Evolutionary conservation across 2,113 vertebrate genomes (phyloP).

Genomic region (Mugil cephalus): DNA sequence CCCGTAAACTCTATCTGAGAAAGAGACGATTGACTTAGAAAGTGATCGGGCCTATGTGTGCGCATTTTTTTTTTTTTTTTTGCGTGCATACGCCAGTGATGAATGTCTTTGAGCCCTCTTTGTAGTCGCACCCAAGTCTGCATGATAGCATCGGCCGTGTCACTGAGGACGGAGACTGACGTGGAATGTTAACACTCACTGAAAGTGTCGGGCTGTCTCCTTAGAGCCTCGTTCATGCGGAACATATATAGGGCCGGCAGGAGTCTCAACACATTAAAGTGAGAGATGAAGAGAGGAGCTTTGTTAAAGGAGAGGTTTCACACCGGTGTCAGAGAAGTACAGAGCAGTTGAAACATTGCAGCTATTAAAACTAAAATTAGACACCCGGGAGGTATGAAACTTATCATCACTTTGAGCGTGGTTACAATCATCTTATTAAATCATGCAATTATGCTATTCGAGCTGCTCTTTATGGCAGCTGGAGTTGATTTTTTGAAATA

Average conservation of each 20-base stretch:
- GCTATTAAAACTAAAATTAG: constrained; percentile 46
- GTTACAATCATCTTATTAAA: constrained; percentile 56
- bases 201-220: constrained; percentile 74
- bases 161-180: constrained; percentile 54
- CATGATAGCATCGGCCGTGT: constrained; percentile 59
- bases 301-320: constrained; percentile 41
- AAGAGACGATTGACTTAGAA: constrained; percentile 37
- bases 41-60: constrained; percentile 7
- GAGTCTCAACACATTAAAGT: constrained; percentile 51
- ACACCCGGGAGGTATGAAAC: constrained; percentile 24
- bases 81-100: constrained; percentile 29
- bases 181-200: constrained; percentile 77
- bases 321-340: constrained; percentile 1
- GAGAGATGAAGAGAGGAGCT: constrained; percentile 32
- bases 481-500: not conserved
- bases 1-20: constrained; percentile 23
- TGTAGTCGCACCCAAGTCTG: constrained; percentile 47
- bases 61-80: no score
- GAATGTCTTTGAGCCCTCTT: constrained; percentile 20
- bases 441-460: constrained; percentile 20
- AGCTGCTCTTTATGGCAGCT: not conserved
- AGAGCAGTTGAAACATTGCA: constrained; percentile 51
- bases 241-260: constrained; percentile 56
- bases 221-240: constrained; percentile 68
- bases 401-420: constrained; percentile 34